Base-by-base conservation (phyloP, 2,113 vertebrate species). In the Neodontobutis hainanensis region DNA sequence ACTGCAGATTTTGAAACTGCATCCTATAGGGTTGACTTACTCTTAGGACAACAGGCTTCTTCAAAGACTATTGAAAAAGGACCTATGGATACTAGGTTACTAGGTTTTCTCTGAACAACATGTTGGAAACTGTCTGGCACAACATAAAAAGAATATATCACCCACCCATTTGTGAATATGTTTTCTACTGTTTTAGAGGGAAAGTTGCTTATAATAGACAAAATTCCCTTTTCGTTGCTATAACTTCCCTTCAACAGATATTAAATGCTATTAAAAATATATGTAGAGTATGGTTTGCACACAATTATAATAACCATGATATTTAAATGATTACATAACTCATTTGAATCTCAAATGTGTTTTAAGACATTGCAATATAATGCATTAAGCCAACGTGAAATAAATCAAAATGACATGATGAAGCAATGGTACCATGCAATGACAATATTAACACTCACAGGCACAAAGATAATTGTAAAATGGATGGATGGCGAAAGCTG, bases 381-480 rank as follows among this genome's bases (percentile, higher is more conserved):
- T 73, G 78, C 74, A 84, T 40, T 15, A 43, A 43, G 45, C 15
- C 74, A 82, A 80, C 87, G 59, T 50, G 62, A 85, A 60, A 61
- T 59, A 63, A 75, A 76, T 70, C 75, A 78, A 68, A 83, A 68
- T 78, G 64, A 60, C 75, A 82, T 72, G 55, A 78, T 77, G 84
- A 80, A 86, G 80, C 58, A 53, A 65, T 73, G 77, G 65, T 81
- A 77, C 78, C 85, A 85, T 91, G 88, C 85, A 76, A 78, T 82
- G 83, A 81, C 40, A 73, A 76, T 69, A 87, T 83, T 77, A 87
- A 85, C 73, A 88, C 84, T 86, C 72, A 90, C 57, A 87, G 68
- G 68, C 78, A 87, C 53, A 73, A 77, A 75, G 73, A 82, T 82
- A 77, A 61, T 73, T 68, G 80, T 84, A 75, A 70, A 83, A 72